Evolutionary conservation across 2,113 vertebrate genomes (phyloP).

Genomic region (Ictalurus punctatus): DNA sequence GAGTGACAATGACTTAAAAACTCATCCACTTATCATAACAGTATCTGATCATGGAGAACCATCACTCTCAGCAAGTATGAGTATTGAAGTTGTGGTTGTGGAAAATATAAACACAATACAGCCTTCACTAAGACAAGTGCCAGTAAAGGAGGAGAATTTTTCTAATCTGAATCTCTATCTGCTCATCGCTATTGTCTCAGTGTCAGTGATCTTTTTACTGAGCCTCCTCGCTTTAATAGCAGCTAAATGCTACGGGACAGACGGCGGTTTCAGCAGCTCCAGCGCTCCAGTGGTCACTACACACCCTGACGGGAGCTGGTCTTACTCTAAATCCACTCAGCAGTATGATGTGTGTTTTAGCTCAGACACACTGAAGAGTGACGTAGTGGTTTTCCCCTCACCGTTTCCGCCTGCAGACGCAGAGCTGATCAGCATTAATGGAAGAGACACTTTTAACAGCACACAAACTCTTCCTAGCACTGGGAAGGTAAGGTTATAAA

Average conservation of each 20-base stretch:
- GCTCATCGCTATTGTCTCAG: constrained; percentile 68
- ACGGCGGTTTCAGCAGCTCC: constrained; percentile 40
- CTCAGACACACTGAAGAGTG: constrained; percentile 43
- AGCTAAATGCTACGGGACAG: constrained; percentile 50
- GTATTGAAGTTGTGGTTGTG: constrained; percentile 71
- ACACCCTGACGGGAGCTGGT: constrained; percentile 62
- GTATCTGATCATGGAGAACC: constrained; percentile 77
- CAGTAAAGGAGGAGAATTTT: constrained; percentile 62
- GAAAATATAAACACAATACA: constrained; percentile 69
- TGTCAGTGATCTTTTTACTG: constrained; percentile 72
- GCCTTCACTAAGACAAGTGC: constrained; percentile 70
- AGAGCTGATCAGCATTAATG: no score
- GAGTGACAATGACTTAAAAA: constrained; percentile 44
- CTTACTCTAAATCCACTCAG: constrained; percentile 60
- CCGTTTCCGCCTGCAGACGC: no score
- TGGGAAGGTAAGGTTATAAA: constrained; percentile 32
- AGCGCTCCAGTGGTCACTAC: constrained; percentile 55
- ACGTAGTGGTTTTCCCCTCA: no score
- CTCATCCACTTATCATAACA: constrained; percentile 72
- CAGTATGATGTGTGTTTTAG: constrained; percentile 60
- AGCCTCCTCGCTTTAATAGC: constrained; percentile 55
- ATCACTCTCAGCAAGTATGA: constrained; percentile 71
- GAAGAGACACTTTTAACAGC: no score
- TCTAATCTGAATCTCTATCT: constrained; percentile 72
- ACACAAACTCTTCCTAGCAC: no score